Conservation (phyloP, 37 sponge, comb jelly and placozoan genomes). For the Haliclona indistincta region DNA sequence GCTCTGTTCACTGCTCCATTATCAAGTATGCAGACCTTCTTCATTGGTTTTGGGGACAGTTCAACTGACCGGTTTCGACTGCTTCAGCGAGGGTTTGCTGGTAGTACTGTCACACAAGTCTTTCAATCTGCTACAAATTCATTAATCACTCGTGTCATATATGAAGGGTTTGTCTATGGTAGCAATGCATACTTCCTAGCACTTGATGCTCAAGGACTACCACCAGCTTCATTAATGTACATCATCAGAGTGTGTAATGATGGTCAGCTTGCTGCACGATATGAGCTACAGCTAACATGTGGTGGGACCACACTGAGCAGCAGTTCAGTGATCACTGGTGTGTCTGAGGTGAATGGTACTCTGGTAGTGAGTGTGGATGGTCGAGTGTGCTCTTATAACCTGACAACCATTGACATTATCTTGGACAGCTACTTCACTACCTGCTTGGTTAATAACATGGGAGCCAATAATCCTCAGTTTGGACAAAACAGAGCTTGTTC, state of each 20-base stretch:
- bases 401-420: neutral
- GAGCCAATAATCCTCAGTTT: too few relatives aligned
- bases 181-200: conserved; percentile 10
- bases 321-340: neutral
- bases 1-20: too few relatives aligned
- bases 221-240: neutral
- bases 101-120: neutral
- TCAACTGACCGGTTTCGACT: neutral
- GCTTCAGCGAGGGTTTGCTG: neutral
- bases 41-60: too few relatives aligned
- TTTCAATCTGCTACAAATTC: too few relatives aligned
- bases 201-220: neutral
- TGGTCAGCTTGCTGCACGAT: neutral
- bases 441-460: too few relatives aligned
- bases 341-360: neutral
- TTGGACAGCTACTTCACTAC: conserved; percentile 6
- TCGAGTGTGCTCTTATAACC: conserved; percentile 4
- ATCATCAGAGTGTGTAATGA: conserved; percentile 17
- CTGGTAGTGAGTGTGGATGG: neutral
- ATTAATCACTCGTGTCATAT: neutral
- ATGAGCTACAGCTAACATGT: conserved; percentile 3
- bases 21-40: too few relatives aligned
- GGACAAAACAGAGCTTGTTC: too few relatives aligned
- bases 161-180: neutral
- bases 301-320: neutral